Percentiles rank a stretch among this genome's conserved stretches.
Conservation (phyloP, 2,888 invertebrate species). For the Loripinus fragilis region DNA sequence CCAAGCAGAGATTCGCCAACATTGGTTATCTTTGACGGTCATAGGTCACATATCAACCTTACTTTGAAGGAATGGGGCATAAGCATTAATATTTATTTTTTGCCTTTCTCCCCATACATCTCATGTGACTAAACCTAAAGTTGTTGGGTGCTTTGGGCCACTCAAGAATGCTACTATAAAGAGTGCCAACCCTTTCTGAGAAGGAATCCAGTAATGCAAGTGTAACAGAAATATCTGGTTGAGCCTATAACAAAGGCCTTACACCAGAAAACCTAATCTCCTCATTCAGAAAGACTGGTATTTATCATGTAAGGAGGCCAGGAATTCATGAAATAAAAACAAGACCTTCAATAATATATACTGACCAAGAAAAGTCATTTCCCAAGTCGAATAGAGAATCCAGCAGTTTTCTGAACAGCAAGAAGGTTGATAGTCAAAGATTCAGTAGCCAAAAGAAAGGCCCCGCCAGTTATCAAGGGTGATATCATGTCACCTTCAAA, state of each 20-base stretch:
- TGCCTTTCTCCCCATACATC: constrained; percentile 43
- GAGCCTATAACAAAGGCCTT: too few relatives aligned
- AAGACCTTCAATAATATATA: background rate
- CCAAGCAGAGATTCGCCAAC: constrained; percentile 1
- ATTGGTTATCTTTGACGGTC: too few relatives aligned
- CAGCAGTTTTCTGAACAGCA: constrained; percentile 22
- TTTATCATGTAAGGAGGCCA: too few relatives aligned
- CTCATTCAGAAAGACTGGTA: constrained; percentile 14
- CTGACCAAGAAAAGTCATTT: background rate
- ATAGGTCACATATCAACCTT: too few relatives aligned
- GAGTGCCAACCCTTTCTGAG: constrained; percentile 31
- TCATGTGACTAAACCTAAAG: constrained; percentile 38
- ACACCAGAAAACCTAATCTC: constrained; percentile 17
- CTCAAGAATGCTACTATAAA: constrained; percentile 34
- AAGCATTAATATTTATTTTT: constrained; percentile 31
- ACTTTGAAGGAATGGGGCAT: constrained; percentile 38
- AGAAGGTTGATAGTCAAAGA: constrained; percentile 8
- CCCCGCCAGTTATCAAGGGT: too few relatives aligned
- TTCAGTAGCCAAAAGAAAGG: background rate
- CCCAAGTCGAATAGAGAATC: background rate
- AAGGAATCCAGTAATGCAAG: constrained; percentile 30
- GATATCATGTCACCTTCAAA: constrained; percentile 17
- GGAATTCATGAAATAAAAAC: background rate
- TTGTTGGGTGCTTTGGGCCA: constrained; percentile 47
- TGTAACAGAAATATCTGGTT: constrained; percentile 27